phyloP scores from a whole-genome alignment of 2,797 vertebrate species.

The Nothura maculosa region DNA sequence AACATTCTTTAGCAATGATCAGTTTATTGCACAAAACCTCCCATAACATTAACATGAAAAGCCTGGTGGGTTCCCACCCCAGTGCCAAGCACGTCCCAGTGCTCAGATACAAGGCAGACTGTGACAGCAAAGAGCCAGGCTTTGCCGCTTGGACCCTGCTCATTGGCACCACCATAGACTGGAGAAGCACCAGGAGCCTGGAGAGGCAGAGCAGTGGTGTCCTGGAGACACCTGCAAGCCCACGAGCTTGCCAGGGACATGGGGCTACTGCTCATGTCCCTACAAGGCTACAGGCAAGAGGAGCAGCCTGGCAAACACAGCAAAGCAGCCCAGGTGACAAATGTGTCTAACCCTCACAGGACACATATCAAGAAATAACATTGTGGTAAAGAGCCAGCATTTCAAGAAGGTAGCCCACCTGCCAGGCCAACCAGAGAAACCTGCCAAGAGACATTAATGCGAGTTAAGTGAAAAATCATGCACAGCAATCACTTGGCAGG shows the following conservation, averaged over 20 bases:
- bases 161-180: background rate
- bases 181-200: background rate
- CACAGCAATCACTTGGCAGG: background rate
- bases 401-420: background rate
- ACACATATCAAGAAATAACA: background rate
- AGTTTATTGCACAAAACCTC: background rate
- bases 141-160: background rate
- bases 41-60: background rate
- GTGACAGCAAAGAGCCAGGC: fast-evolving
- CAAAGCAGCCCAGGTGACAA: background rate
- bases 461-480: background rate
- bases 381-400: background rate
- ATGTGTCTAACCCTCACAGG: background rate
- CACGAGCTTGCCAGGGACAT: background rate
- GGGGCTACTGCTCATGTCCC: background rate
- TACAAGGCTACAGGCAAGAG: background rate
- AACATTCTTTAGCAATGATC: background rate
- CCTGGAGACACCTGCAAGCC: background rate
- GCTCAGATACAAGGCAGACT: background rate
- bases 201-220: fast-evolving
- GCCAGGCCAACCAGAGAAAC: background rate
- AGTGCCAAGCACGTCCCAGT: background rate
- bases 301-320: background rate
- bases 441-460: background rate
- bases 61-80: background rate